Conservation (phyloP, 2,797 vertebrate genomes). For the Gephyroberyx darwinii region DNA sequence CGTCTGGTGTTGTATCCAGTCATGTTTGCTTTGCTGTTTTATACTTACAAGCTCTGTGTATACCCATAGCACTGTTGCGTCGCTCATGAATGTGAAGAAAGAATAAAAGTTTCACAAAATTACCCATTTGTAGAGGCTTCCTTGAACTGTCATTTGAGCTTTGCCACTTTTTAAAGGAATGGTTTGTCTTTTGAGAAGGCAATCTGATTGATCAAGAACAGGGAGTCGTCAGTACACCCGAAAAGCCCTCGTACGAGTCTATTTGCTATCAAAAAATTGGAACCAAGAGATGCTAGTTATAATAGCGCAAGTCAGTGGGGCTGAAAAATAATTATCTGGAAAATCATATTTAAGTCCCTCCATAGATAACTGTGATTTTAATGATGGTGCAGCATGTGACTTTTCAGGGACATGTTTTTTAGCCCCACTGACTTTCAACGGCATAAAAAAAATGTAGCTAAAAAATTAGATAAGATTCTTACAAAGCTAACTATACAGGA, state of each 20-base stretch:
- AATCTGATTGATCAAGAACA: no score
- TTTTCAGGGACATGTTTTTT: neutral
- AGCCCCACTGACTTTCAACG: neutral
- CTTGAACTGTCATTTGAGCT: constrained; percentile 31
- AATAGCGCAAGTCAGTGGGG: neutral
- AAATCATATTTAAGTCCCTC: neutral
- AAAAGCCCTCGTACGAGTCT: neutral
- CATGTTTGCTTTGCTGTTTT: constrained; percentile 62
- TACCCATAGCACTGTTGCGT: constrained; percentile 62
- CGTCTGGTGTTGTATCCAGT: constrained; percentile 24
- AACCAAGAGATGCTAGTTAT: neutral
- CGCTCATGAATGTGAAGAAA: constrained; percentile 51
- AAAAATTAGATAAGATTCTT: neutral
- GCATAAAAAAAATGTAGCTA: neutral
- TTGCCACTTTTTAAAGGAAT: neutral
- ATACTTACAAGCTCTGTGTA: constrained; percentile 64
- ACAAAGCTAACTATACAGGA: neutral
- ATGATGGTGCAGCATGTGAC: no score
- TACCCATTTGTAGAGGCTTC: constrained; percentile 20
- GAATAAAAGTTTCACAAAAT: constrained; percentile 72
- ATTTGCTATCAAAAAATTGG: neutral
- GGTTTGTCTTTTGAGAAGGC: neutral
- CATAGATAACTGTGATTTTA: no score
- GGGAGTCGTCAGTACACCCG: neutral
- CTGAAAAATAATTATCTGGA: neutral